Evolutionary conservation across 2,113 vertebrate species (phyloP).

Genomic region (Coreoperca whiteheadi): DNA sequence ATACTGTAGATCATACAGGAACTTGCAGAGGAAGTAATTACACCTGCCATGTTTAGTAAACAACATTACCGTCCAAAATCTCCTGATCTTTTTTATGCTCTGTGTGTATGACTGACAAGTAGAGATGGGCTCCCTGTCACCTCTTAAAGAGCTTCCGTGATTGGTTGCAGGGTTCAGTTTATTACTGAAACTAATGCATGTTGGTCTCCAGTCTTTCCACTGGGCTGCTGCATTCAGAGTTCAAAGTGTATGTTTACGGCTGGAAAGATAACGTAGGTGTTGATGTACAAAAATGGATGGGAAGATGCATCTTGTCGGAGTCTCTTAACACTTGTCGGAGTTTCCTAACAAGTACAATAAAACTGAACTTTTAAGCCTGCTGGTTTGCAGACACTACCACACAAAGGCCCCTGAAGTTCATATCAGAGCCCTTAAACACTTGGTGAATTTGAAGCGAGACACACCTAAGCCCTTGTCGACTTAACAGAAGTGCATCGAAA

Average conservation of each 20-base stretch:
- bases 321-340: neutral
- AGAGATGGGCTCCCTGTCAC: neutral
- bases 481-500: conserved; percentile 6
- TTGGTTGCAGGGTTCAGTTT: neutral
- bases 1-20: neutral
- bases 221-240: conserved; percentile 15
- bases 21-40: conserved; percentile 21
- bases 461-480: neutral
- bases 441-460: conserved; percentile 21
- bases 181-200: neutral
- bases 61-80: neutral
- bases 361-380: neutral
- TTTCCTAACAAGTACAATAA: neutral
- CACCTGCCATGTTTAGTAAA: conserved; percentile 15
- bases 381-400: neutral
- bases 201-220: conserved; percentile 2
- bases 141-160: neutral
- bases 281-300: neutral
- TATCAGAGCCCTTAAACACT: conserved; percentile 36
- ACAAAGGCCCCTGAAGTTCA: conserved; percentile 15
- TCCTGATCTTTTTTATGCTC: neutral
- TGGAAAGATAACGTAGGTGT: conserved; percentile 8
- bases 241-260: conserved; percentile 1
- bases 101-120: neutral
- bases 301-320: neutral